Percentiles rank a stretch among this genome's conserved stretches.
Evolutionary conservation across 2,797 vertebrate species (phyloP).

Genomic region (Nyctibius grandis): DNA sequence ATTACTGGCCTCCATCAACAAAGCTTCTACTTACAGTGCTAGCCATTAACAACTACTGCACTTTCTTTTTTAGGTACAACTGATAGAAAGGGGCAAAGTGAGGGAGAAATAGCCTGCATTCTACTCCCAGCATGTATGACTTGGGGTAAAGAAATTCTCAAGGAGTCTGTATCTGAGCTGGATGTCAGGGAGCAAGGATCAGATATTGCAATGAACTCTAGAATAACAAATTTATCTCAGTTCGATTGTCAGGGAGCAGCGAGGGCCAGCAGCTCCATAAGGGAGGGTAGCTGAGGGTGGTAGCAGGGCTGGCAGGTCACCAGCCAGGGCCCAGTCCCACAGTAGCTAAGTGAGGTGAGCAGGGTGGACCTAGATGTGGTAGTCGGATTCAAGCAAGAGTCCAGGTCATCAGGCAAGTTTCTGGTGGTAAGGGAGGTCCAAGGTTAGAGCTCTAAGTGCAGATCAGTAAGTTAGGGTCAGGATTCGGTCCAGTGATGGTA

Average conservation of each 20-base stretch:
- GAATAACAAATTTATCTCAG: neutral
- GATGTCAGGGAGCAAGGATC: neutral
- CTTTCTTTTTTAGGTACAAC: neutral
- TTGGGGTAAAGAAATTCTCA: neutral
- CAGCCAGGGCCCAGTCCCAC: neutral
- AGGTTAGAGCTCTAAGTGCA: neutral
- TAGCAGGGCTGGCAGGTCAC: neutral
- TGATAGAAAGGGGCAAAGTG: neutral
- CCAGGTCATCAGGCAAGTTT: neutral
- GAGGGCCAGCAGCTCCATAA: neutral
- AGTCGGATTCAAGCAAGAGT: neutral
- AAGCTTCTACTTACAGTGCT: neutral
- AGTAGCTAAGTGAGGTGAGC: neutral
- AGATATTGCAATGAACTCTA: neutral
- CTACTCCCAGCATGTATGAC: neutral
- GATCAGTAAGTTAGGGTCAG: neutral
- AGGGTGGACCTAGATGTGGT: too few species aligned
- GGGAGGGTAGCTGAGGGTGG: neutral
- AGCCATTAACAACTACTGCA: neutral
- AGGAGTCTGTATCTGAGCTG: neutral
- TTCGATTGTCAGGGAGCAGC: neutral
- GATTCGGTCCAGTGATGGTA: neutral
- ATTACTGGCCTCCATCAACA: neutral
- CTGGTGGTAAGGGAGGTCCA: neutral
- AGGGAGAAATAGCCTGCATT: neutral